Conservation (phyloP, 2,113 vertebrate species). For the Rhea americana region DNA sequence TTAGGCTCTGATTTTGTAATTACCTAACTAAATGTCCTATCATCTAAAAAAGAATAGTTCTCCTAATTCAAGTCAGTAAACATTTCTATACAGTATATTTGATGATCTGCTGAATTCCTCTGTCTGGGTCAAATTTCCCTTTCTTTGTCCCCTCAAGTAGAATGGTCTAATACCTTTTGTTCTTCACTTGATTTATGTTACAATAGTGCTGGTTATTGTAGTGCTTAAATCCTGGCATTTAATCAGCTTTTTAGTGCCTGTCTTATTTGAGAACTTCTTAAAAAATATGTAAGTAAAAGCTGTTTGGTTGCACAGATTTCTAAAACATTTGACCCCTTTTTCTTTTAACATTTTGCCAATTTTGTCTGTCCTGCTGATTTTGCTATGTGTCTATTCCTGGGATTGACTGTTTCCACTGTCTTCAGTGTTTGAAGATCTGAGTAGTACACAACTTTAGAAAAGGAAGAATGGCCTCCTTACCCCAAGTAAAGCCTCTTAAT, state of each 20-base stretch:
- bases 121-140: neutral
- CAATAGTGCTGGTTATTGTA: neutral
- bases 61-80: neutral
- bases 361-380: neutral
- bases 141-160: neutral
- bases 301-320: neutral
- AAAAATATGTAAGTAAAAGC: neutral
- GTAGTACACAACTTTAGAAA: neutral
- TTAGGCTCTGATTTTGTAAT: neutral
- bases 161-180: neutral
- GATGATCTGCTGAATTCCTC: neutral
- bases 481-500: neutral
- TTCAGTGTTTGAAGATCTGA: neutral
- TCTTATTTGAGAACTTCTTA: neutral
- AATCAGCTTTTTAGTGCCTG: neutral
- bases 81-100: neutral
- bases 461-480: neutral
- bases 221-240: neutral
- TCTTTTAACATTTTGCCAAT: neutral
- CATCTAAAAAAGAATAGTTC: neutral
- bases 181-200: neutral
- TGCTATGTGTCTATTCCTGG: neutral
- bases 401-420: accelerated
- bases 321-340: neutral
- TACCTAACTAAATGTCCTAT: neutral